Conservation (phyloP, 1,140 invertebrate genomes). For the Sarcophaga bullata region DNA sequence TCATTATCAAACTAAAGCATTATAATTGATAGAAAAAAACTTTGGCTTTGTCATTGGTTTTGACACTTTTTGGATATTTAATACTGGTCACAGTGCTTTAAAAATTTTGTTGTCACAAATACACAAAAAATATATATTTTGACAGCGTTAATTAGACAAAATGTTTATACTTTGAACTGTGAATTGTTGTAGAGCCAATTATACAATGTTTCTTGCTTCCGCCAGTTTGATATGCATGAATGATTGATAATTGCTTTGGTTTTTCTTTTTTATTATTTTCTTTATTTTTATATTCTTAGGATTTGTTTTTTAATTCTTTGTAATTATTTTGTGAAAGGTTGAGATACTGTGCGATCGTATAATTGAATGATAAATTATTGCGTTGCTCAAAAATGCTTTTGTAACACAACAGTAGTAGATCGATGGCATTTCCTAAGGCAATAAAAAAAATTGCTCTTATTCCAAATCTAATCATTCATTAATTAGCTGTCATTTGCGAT, state of each 20-base stretch:
- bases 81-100: background rate
- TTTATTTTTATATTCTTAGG: background rate
- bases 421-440: background rate
- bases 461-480: background rate
- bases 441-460: background rate
- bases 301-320: background rate
- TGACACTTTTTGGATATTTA: background rate
- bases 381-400: background rate
- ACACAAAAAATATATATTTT: constrained; percentile 3
- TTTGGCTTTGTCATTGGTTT: background rate
- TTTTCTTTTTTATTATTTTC: background rate
- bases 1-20: too few relatives aligned
- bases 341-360: background rate
- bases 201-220: background rate
- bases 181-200: background rate
- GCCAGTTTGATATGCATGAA: background rate
- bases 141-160: background rate
- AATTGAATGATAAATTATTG: constrained; percentile 6
- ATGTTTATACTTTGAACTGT: background rate
- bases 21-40: too few relatives aligned
- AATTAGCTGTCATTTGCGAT: background rate
- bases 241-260: background rate
- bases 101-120: background rate
- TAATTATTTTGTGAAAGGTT: background rate
- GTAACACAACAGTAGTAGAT: background rate